Percentiles rank a stretch among this genome's conserved stretches.
phyloP scores from a whole-genome alignment of 2,113 vertebrate species.

The Nematolebias whitei region DNA sequence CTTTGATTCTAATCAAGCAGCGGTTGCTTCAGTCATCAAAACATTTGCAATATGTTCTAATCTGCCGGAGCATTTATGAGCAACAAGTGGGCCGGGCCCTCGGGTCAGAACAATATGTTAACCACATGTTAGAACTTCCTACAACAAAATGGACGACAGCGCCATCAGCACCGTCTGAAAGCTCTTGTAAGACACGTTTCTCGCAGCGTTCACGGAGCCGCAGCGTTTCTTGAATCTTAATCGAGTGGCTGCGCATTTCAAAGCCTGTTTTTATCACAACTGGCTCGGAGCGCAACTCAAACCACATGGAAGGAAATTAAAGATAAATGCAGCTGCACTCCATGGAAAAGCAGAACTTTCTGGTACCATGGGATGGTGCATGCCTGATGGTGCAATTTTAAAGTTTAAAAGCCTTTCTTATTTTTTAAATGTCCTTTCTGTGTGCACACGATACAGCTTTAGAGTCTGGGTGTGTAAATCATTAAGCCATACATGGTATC shows the following conservation, averaged over 20 bases:
- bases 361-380: conserved; percentile 33
- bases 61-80: conserved; percentile 4
- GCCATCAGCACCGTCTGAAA: conserved; percentile 1
- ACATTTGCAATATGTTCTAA: background rate
- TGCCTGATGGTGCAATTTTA: conserved; percentile 15
- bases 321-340: conserved; percentile 74
- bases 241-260: conserved; percentile 51
- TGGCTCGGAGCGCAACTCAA: conserved; percentile 75
- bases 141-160: background rate
- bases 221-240: conserved; percentile 44
- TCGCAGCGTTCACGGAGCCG: conserved; percentile 20
- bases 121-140: conserved; percentile 42
- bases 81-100: conserved; percentile 2
- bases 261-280: conserved; percentile 73
- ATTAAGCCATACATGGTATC: too few species aligned
- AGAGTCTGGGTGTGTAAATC: too few species aligned
- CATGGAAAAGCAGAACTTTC: conserved; percentile 52
- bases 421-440: too few species aligned
- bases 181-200: conserved; percentile 35
- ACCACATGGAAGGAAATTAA: conserved; percentile 78
- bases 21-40: conserved; percentile 2
- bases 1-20: background rate
- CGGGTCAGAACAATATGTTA: conserved; percentile 13
- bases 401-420: too few species aligned
- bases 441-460: too few species aligned